These are phyloP conservation scores for Stenolophus ochropezus DNA, from an alignment of 2,888 invertebrate species.

Conservation along the genomic window DNA sequence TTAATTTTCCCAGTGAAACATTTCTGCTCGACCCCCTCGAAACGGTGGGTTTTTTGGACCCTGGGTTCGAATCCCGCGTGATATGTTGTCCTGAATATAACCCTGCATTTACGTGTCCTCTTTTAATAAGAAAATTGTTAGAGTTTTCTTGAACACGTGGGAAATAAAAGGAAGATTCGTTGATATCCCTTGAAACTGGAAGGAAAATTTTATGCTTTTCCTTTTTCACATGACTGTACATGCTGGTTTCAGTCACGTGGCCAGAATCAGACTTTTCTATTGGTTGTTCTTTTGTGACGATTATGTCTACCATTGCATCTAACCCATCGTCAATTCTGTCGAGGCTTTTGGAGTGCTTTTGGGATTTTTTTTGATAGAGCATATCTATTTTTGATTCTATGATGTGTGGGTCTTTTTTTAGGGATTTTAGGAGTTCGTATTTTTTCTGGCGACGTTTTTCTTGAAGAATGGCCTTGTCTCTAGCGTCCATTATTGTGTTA, in stretches of 20 bases:
- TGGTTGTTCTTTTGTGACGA: conserved; percentile 74
- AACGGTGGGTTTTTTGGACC: conserved; percentile 71
- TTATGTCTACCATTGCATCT: conserved; percentile 83
- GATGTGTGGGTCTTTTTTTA: conserved; percentile 73
- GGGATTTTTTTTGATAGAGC: conserved; percentile 60
- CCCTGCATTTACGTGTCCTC: conserved; percentile 79
- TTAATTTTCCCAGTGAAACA: conserved; percentile 77
- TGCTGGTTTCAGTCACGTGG: conserved; percentile 66
- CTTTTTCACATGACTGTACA: conserved; percentile 52
- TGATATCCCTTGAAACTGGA: conserved; percentile 66
- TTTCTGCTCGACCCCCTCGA: conserved; percentile 60
- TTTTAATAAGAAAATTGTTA: conserved; percentile 76
- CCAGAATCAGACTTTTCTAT: conserved; percentile 68
- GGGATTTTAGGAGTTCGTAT: conserved; percentile 68
- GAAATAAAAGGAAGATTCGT: conserved; percentile 72
- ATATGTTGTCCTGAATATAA: conserved; percentile 79
- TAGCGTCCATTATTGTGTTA: conserved; percentile 76
- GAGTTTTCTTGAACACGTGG: conserved; percentile 72
- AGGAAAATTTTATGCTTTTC: conserved; percentile 72
- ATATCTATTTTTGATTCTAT: conserved; percentile 59
- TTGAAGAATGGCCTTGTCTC: conserved; percentile 71
- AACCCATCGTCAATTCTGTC: conserved; percentile 85
- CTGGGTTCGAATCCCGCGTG: conserved; percentile 67
- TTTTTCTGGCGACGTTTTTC: conserved; percentile 66
- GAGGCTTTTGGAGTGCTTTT: conserved; percentile 79